A percentile compares a stretch with the other conserved stretches of the same genome.
These are phyloP conservation scores for Nettapus auritus DNA, from an alignment of 2,113 vertebrate genomes.

Conservation along the genomic window DNA sequence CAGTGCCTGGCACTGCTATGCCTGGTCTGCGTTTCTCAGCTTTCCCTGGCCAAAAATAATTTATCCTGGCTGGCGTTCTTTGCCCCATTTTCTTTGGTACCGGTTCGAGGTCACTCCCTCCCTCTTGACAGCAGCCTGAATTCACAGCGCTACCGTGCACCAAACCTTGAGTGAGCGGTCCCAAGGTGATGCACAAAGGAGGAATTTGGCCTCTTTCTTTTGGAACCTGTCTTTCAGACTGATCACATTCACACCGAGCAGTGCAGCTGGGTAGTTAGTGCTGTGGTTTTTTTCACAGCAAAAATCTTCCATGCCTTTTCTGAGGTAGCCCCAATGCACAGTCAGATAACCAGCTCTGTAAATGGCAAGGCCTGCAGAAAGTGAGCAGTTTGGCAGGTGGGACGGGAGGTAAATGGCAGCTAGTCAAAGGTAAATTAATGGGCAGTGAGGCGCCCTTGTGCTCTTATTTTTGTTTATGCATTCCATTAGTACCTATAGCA, in stretches of 20 bases:
- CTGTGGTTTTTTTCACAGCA: background rate
- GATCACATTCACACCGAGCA: background rate
- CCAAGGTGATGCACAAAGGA: accelerated
- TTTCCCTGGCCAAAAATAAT: background rate
- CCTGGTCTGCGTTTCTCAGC: background rate
- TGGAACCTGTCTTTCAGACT: background rate
- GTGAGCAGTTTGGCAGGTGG: background rate
- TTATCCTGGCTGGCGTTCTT: background rate
- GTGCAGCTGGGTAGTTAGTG: background rate
- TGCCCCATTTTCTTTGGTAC: background rate
- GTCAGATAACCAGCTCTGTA: background rate
- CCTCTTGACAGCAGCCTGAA: background rate
- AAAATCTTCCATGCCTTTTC: background rate
- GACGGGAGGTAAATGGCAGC: constrained; percentile 25
- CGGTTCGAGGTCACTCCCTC: background rate
- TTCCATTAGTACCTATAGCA: background rate
- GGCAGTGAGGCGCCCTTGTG: background rate
- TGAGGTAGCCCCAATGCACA: background rate
- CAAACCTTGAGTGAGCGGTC: background rate
- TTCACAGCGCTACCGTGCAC: background rate
- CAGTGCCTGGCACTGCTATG: background rate
- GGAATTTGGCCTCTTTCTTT: background rate
- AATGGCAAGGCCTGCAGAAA: background rate
- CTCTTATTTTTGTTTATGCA: background rate
- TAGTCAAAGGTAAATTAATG: background rate